Evolutionary conservation across 2,797 vertebrate genomes (phyloP).

Genomic region (Alcedo atthis): DNA sequence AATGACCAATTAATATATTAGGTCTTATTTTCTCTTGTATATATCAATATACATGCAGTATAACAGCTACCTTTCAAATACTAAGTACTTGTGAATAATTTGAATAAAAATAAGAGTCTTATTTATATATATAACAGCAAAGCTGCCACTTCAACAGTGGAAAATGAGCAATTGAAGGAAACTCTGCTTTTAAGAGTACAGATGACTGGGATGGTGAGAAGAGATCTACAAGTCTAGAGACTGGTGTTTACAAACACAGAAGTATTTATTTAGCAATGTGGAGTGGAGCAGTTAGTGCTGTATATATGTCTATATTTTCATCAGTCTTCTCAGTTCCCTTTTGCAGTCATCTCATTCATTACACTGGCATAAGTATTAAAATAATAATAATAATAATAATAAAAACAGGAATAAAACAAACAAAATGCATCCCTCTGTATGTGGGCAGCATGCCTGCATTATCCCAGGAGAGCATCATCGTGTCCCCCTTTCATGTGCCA

Average conservation of each 20-base stretch:
- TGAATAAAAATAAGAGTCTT: not conserved
- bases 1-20: not conserved
- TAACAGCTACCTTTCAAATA: not conserved
- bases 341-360: not conserved
- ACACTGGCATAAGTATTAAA: not conserved
- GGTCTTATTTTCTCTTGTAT: not conserved
- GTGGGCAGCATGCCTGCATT: not conserved
- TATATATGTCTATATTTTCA: not conserved
- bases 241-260: not conserved
- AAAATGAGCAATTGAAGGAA: not conserved
- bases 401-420: not conserved
- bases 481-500: not conserved
- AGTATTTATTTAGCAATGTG: not conserved
- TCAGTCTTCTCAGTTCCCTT: not conserved
- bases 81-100: not conserved
- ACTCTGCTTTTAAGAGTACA: not conserved
- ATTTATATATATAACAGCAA: too few relatives aligned
- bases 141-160: not conserved
- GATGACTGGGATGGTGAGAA: not conserved
- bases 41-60: not conserved
- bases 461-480: not conserved
- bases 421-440: not conserved
- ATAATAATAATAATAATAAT: not conserved
- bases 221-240: not conserved
- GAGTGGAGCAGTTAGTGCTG: not conserved